These are phyloP conservation scores for Leptodactylus fallax DNA, from an alignment of 2,797 vertebrate species.

Conservation along the genomic window DNA sequence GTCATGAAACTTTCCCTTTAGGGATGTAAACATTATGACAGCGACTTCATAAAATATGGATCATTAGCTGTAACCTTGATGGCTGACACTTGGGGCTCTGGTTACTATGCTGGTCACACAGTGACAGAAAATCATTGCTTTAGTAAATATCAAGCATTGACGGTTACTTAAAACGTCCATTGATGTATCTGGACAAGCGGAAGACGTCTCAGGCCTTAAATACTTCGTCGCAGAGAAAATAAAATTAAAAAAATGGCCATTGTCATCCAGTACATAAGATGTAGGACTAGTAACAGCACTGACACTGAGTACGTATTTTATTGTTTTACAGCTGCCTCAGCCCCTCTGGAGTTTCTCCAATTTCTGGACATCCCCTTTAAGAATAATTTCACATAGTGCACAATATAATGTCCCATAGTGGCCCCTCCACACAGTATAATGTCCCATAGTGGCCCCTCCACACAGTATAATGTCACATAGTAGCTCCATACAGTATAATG, in stretches of 20 bases:
- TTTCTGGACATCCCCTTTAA: too few species aligned
- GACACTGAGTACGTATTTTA: too few species aligned
- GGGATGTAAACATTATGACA: slow-evolving; percentile 46
- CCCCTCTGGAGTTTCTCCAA: too few species aligned
- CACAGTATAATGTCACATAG: too few species aligned
- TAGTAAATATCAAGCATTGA: slow-evolving; percentile 49
- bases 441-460: too few species aligned
- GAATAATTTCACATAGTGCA: too few species aligned
- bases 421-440: too few species aligned
- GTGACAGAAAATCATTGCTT: slow-evolving; percentile 49
- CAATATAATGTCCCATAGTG: too few species aligned
- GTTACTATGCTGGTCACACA: neutral
- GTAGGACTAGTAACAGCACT: too few species aligned
- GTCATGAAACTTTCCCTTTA: neutral
- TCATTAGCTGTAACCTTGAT: slow-evolving; percentile 33
- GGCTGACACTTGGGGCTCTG: slow-evolving; percentile 8
- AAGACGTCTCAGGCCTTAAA: slow-evolving; percentile 23
- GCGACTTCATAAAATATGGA: slow-evolving; percentile 37
- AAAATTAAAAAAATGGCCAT: neutral
- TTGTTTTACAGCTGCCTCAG: too few species aligned
- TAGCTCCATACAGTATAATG: too few species aligned
- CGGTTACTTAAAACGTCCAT: slow-evolving; percentile 46
- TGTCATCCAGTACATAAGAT: slow-evolving; percentile 3
- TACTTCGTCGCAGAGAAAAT: neutral
- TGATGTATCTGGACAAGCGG: slow-evolving; percentile 10